Percentiles rank a stretch among this genome's conserved stretches.
Conservation (phyloP, 1,140 invertebrate genomes). For the Propsilocerus akamusi region DNA sequence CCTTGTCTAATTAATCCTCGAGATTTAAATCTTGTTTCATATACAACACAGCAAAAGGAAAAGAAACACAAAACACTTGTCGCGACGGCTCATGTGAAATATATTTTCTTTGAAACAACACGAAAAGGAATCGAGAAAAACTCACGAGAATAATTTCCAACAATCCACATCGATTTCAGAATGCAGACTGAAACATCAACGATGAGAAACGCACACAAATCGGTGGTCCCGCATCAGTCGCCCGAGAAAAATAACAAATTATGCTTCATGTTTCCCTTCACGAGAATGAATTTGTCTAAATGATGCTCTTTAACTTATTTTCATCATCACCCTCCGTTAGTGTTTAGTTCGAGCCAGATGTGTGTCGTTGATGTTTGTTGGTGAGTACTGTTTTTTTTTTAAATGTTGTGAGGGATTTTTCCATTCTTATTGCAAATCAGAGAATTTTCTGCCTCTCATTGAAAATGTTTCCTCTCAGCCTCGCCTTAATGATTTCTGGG, state of each 20-base stretch:
- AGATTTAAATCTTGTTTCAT: no score
- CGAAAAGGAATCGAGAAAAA: not conserved
- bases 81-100: not conserved
- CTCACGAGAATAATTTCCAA: not conserved
- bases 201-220: no score
- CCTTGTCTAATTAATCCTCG: no score
- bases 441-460: not conserved
- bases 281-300: slow-evolving; percentile 1
- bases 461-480: not conserved
- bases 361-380: not conserved
- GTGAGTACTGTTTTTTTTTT: not conserved
- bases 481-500: not conserved
- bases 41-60: not conserved
- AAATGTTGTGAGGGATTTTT: not conserved
- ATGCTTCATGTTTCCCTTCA: slow-evolving; percentile 2
- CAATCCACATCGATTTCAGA: not conserved
- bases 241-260: slow-evolving; percentile 4
- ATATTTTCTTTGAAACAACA: not conserved
- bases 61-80: not conserved
- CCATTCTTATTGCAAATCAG: no score
- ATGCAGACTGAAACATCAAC: not conserved
- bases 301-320: not conserved
- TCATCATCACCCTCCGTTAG: not conserved
- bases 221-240: no score
- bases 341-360: not conserved